phyloP scores from a whole-genome alignment of 2,888 invertebrate genomes.

The Melanotus villosus region DNA sequence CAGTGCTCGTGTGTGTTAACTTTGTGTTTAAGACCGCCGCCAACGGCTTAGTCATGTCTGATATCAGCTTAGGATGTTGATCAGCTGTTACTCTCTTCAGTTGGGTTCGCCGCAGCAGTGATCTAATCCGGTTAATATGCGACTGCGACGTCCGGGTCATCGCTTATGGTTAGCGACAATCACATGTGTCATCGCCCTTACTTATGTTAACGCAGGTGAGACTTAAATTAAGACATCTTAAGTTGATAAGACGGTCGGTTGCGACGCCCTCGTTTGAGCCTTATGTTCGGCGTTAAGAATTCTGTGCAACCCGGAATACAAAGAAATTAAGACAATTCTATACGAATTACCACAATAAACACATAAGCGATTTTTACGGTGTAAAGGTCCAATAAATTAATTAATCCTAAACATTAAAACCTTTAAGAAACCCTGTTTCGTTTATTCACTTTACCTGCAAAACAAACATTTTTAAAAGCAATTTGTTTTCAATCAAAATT shows the following conservation, averaged over 20 bases:
- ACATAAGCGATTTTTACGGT: too few species aligned
- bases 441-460: too few species aligned
- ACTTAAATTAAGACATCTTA: not conserved
- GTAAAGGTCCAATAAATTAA: too few species aligned
- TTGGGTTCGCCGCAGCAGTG: conserved; percentile 21
- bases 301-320: too few species aligned
- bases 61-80: conserved; percentile 41
- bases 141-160: conserved; percentile 32
- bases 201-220: conserved; percentile 32
- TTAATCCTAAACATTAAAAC: too few species aligned
- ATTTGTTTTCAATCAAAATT: too few species aligned
- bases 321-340: too few species aligned
- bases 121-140: conserved; percentile 32
- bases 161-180: conserved; percentile 22
- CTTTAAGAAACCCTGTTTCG: too few species aligned
- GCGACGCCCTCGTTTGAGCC: too few species aligned
- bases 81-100: conserved; percentile 41
- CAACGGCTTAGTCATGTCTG: conserved; percentile 18
- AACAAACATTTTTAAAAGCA: too few species aligned
- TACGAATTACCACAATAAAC: too few species aligned
- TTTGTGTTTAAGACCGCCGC: conserved; percentile 5
- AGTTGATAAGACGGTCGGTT: not conserved
- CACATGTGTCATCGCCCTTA: conserved; percentile 39
- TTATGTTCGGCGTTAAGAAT: too few species aligned
- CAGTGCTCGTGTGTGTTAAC: conserved; percentile 2